These are phyloP conservation scores for Drosophila pseudotakahashii DNA, from an alignment of 2,888 invertebrate species.

Conservation along the genomic window DNA sequence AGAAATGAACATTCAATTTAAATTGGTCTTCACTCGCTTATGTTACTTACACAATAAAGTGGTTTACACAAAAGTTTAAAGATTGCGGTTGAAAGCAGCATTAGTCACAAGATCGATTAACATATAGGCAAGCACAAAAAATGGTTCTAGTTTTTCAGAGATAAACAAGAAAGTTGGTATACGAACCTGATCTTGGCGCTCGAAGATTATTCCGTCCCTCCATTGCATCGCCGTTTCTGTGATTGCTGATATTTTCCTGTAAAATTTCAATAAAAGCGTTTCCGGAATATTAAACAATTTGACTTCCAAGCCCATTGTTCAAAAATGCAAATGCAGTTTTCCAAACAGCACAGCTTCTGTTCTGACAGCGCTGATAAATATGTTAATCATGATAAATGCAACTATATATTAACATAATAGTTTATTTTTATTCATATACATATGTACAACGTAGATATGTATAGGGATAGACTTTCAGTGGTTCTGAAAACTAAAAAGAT, in stretches of 20 bases:
- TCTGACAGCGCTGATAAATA: constrained; percentile 35
- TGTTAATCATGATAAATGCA: constrained; percentile 7
- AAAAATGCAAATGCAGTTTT: constrained; percentile 20
- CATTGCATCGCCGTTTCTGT: constrained; percentile 33
- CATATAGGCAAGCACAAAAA: constrained; percentile 25
- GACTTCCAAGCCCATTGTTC: constrained; percentile 17
- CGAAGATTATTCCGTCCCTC: constrained; percentile 44
- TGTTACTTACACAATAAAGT: constrained; percentile 48
- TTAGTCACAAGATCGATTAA: constrained; percentile 32
- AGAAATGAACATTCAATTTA: neutral
- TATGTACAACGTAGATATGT: too few species aligned
- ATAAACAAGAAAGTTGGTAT: constrained; percentile 10
- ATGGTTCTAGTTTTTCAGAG: constrained; percentile 1
- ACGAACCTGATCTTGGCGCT: constrained; percentile 62
- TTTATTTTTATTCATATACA: too few species aligned
- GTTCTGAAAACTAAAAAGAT: neutral
- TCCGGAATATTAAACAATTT: constrained; percentile 22
- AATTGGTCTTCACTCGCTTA: neutral
- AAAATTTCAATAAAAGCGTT: constrained; percentile 21
- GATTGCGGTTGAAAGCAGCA: constrained; percentile 28
- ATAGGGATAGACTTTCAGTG: neutral
- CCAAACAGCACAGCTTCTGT: constrained; percentile 31
- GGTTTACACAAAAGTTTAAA: constrained; percentile 16
- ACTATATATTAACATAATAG: neutral
- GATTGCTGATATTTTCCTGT: constrained; percentile 50